Evolutionary conservation across 2,888 invertebrate species (phyloP).

Genomic region (Perizoma affinitatum): DNA sequence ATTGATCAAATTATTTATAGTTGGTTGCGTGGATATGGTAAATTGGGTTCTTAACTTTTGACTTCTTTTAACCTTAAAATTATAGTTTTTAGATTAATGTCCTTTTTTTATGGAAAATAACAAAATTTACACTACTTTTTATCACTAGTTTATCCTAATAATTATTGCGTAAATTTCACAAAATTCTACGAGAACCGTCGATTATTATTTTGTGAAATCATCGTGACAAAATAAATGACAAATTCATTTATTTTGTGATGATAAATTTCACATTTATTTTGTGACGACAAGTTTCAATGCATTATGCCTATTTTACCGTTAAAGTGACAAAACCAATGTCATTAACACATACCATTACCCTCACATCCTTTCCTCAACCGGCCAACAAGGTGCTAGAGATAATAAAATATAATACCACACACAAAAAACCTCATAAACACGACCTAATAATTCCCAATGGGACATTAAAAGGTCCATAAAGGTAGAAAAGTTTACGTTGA

Average conservation of each 20-base stretch:
- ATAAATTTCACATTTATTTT: no score
- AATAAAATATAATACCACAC: conserved; percentile 72
- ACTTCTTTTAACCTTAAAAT: no score
- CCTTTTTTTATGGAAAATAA: no score
- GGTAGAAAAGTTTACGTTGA: conserved; percentile 60
- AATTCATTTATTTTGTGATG: no score
- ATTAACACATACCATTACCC: conserved; percentile 29
- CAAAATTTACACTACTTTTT: no score
- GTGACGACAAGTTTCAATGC: not conserved
- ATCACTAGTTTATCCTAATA: no score
- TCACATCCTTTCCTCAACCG: conserved; percentile 23
- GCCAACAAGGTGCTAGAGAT: conserved; percentile 76
- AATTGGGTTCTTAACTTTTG: conserved; percentile 4
- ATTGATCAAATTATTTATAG: conserved; percentile 25
- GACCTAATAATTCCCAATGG: conserved; percentile 75
- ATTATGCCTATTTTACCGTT: conserved; percentile 1
- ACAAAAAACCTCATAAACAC: conserved; percentile 62
- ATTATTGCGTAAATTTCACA: no score
- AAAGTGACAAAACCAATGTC: conserved; percentile 22
- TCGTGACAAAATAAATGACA: no score
- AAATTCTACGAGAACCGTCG: no score
- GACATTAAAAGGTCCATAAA: conserved; percentile 67
- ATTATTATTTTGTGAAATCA: no score
- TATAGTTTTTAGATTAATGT: no score
- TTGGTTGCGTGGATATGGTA: conserved; percentile 8